Evolutionary conservation across 64 coral and sea anemone species (phyloP).

Genomic region (Dendrophyllia cribrosa): DNA sequence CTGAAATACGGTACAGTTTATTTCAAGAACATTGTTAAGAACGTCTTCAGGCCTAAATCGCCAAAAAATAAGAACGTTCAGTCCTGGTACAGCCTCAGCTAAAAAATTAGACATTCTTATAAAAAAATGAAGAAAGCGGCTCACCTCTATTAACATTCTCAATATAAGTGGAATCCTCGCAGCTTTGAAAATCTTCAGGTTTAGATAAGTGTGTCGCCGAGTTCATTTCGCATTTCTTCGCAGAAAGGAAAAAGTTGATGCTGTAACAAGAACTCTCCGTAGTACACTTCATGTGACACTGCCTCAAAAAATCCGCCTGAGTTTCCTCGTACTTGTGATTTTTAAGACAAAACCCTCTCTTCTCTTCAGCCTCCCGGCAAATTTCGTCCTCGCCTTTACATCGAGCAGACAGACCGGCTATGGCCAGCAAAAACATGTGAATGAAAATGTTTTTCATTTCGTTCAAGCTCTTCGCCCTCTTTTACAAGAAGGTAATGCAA

Average conservation of each 20-base stretch:
- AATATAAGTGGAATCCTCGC: neutral
- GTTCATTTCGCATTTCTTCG: neutral
- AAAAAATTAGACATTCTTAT: too few relatives aligned
- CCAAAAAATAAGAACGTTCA: too few relatives aligned
- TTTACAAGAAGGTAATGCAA: too few relatives aligned
- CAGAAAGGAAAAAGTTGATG: neutral
- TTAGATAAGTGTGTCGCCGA: neutral
- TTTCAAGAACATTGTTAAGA: too few relatives aligned
- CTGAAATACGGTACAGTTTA: too few relatives aligned
- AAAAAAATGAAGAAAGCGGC: neutral
- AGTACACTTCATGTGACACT: neutral
- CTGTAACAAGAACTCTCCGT: conserved; percentile 1
- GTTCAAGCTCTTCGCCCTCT: too few relatives aligned
- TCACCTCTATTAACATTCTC: neutral
- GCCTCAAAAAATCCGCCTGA: neutral
- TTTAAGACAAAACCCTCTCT: neutral
- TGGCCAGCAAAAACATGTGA: neutral
- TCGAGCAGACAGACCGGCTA: neutral
- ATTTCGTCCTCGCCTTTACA: neutral
- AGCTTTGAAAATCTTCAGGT: neutral
- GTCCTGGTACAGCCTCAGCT: too few relatives aligned
- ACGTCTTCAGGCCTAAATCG: too few relatives aligned
- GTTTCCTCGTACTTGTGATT: neutral
- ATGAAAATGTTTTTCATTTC: neutral
- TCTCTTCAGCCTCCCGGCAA: neutral